These are phyloP conservation scores for Nomada ferruginata DNA, from an alignment of 2,888 invertebrate genomes.

Conservation along the genomic window DNA sequence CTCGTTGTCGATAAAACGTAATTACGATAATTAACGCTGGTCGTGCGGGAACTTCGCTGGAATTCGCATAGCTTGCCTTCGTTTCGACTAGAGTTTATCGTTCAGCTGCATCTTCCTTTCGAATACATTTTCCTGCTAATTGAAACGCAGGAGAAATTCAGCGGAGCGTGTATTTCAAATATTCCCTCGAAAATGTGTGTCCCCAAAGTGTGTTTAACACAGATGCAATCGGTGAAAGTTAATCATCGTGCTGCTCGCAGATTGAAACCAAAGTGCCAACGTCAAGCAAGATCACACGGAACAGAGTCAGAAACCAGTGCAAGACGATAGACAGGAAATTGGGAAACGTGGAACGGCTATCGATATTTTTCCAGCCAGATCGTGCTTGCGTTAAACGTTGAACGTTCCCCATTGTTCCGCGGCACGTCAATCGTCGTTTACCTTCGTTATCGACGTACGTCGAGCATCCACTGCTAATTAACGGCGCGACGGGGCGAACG, in stretches of 20 bases:
- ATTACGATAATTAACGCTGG: constrained; percentile 54
- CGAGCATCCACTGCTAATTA: neutral
- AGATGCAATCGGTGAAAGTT: too few relatives aligned
- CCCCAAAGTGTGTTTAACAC: too few relatives aligned
- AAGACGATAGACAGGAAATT: neutral
- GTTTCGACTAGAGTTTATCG: constrained; percentile 9
- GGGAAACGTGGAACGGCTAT: neutral
- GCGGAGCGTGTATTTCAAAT: neutral
- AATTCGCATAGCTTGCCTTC: constrained; percentile 32
- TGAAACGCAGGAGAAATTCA: neutral
- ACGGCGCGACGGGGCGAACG: constrained; percentile 18
- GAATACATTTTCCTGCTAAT: neutral
- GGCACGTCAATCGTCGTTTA: constrained; percentile 18
- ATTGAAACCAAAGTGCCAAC: too few relatives aligned
- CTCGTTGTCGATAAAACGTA: constrained; percentile 58
- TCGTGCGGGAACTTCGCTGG: constrained; percentile 39
- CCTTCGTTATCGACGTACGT: constrained; percentile 18
- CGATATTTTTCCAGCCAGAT: constrained; percentile 8
- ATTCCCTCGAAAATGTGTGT: neutral
- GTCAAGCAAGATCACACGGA: too few relatives aligned
- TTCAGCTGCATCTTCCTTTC: neutral
- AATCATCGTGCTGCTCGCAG: too few relatives aligned
- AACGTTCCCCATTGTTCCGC: constrained; percentile 10
- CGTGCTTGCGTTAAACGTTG: neutral
- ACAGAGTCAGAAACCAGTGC: neutral